Percentiles rank a stretch among this genome's conserved stretches.
phyloP scores from a whole-genome alignment of 2,888 invertebrate genomes.

The Drosophila maculinotata region DNA sequence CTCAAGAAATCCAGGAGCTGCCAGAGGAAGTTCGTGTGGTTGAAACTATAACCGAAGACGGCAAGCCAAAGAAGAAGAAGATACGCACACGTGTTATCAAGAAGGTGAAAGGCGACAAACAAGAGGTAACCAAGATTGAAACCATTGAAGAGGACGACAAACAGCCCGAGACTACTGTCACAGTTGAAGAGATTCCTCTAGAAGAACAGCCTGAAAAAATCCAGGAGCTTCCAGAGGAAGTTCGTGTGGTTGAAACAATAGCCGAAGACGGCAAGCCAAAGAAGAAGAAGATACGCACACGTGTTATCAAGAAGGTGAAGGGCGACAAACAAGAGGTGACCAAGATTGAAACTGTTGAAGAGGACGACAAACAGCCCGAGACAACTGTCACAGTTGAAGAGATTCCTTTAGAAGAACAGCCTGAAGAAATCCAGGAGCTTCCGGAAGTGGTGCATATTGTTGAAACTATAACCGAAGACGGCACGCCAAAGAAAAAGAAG shows the following conservation, averaged over 20 bases:
- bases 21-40: conserved; percentile 70
- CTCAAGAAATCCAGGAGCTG: conserved; percentile 53
- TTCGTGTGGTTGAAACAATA: conserved; percentile 49
- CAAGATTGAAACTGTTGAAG: conserved; percentile 62
- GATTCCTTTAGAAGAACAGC: conserved; percentile 21
- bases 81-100: conserved; percentile 59
- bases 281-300: conserved; percentile 63
- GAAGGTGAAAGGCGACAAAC: conserved; percentile 51
- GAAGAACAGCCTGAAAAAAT: conserved; percentile 38
- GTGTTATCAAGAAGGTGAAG: conserved; percentile 60
- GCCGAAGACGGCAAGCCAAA: conserved; percentile 57
- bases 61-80: conserved; percentile 41
- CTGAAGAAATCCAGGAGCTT: conserved; percentile 45
- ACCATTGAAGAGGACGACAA: conserved; percentile 62
- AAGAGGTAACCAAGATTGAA: conserved; percentile 62
- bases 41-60: conserved; percentile 44
- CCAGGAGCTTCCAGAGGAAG: conserved; percentile 56
- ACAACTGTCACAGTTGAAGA: conserved; percentile 46
- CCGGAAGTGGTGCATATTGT: conserved; percentile 56
- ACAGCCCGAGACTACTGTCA: conserved; percentile 48
- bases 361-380: conserved; percentile 46
- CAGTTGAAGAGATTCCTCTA: conserved; percentile 43
- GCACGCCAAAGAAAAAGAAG: conserved; percentile 59
- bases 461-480: conserved; percentile 50
- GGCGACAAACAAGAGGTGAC: conserved; percentile 64